Evolutionary conservation across 2,113 vertebrate species (phyloP), one percentile per base, ranked within the genome.

Genomic region (Callaeas wilsoni): DNA sequence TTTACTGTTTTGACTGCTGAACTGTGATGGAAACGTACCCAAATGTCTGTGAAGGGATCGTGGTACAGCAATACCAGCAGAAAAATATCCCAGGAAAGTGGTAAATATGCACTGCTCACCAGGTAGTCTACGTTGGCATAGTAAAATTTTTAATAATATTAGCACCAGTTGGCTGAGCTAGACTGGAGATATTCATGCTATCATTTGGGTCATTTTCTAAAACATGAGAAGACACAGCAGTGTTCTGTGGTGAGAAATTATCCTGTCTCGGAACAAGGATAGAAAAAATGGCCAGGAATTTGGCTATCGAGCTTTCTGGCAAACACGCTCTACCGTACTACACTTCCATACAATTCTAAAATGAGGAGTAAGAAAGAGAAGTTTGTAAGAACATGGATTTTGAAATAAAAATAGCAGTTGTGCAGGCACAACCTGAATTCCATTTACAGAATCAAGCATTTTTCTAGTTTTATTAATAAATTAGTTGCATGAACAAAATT

Each of bases 71-170:
- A 41, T 17, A 49, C 6, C 7, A 18, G 17, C 1, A 4, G n/a
- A 53, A 95, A 93, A 90, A 55, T n/a, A 83, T 35, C 30, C 16
- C 42, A 90, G 26, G 11, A 30, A 90, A 89, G 9, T 32, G 10
- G 19, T 9, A 75, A 78, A 84, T 18, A 7, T 23, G 22, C 33
- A n/a, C 7, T 84, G 13, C 19, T 89, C 25, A 80, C 19, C 30
- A 68, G 1, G 25, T 21, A 70, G 20, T 42, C 64, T 50, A 26
- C 6, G 13, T 6, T 46, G 47, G 23, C 0, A 0, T 8, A 56
- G 81, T n/a, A 13, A 53, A 32, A 46, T 37, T 74, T 74, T 49
- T 41, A 75, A 53, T 52, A 64, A 19, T 18, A 68, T 16, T 16
- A 71, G 26, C 32, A 49, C 25, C 41, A 68, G 44, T 19, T 14